Conservation (phyloP, 2,888 invertebrate genomes). For the Diloba caeruleocephala region DNA sequence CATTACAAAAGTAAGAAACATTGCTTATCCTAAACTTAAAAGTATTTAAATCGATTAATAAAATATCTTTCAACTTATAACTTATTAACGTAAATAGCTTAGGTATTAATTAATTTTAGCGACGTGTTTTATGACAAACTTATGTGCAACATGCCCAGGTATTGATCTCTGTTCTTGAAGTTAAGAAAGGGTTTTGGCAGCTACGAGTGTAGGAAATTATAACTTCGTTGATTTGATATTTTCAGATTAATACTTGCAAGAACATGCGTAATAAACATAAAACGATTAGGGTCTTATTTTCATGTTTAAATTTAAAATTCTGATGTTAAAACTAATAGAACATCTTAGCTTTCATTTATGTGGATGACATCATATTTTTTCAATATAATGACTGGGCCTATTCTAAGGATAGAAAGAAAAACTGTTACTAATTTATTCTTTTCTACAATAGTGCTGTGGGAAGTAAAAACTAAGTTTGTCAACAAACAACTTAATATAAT, state of each 20-base stretch:
- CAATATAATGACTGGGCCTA: too few species aligned
- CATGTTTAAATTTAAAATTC: neutral
- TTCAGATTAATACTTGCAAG: conserved; percentile 1
- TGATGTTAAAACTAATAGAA: neutral
- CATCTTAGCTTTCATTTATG: neutral
- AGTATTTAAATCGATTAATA: conserved; percentile 71
- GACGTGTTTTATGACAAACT: conserved; percentile 66
- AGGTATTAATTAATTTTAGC: conserved; percentile 67
- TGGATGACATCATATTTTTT: conserved; percentile 9
- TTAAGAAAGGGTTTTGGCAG: conserved; percentile 39
- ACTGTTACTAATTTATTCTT: neutral
- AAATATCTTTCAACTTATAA: conserved; percentile 71
- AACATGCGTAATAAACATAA: neutral
- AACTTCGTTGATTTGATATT: neutral
- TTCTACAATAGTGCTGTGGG: neutral
- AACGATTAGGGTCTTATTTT: neutral
- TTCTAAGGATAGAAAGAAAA: too few species aligned
- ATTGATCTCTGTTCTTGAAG: conserved; percentile 3
- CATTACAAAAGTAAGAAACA: conserved; percentile 58
- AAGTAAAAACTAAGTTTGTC: conserved; percentile 44
- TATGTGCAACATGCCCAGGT: conserved; percentile 37
- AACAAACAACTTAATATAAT: conserved; percentile 47
- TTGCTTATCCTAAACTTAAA: conserved; percentile 68
- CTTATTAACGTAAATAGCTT: conserved; percentile 76
- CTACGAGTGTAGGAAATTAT: conserved; percentile 24